Evolutionary conservation across 2,888 invertebrate genomes (phyloP), one percentile per base, ranked within the genome.

Genomic region (Caenorhabditis sp.): DNA sequence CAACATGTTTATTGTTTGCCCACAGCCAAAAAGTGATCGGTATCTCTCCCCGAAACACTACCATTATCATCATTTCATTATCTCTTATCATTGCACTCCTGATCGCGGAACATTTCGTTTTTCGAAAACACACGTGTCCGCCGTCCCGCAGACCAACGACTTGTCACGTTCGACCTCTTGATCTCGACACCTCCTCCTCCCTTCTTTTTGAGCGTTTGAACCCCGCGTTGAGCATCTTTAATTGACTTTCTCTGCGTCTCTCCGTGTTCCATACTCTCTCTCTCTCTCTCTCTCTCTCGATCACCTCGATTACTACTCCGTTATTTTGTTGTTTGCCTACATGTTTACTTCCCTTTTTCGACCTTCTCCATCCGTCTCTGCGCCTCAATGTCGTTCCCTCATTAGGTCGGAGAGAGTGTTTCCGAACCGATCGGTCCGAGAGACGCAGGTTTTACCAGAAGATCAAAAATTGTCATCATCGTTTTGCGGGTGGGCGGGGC

Each of bases 401-500:
- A 40, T 40, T 40, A 40, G 32, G 4, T 32, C 32, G 4, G 32
- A 32, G 32, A 70, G 22, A 60, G 32, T 24, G 35, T 35, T 28
- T 11, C 24, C 32, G 20, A 58, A 53, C 1, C 6, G 15, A 40
- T 22, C 32, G 20, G 50, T 40, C 1, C 6, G 15, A 40, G 62
- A 62, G 55, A 55, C 22, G 26, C 40, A 40, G 40, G 13, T 11
- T 40, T 40, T 47, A 9, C 51, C 60, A 44, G 60, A 71, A 60
- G 55, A 71, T 70, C 61, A 61, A 37, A 40, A 37, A 32, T 68
- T 24, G 58, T 37, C 40, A 53, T 53, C 53, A 67, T 56, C 56
- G 35, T 56, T 32, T n/a, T n/a, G n/a, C n/a, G n/a, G 18, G 18
- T 35, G 47, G 72, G 71, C 71, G 71, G 71, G 32, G 70, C 55